These are phyloP conservation scores for Micoletzkya japonica DNA, from an alignment of 2,888 invertebrate genomes.

Conservation along the genomic window DNA sequence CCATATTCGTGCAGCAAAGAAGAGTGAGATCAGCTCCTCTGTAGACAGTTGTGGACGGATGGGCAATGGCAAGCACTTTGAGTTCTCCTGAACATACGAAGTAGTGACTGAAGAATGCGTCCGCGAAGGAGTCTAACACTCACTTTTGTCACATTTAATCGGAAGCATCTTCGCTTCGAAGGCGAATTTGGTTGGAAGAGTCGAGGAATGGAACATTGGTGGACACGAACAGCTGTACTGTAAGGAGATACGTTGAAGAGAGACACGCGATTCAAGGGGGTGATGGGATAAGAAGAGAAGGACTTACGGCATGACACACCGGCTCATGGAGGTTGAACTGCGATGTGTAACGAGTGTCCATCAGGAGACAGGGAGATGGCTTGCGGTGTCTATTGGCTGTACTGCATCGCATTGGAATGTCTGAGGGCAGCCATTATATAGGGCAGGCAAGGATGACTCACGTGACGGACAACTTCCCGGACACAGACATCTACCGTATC, in stretches of 20 bases:
- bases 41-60: constrained; percentile 52
- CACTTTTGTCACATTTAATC: constrained; percentile 59
- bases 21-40: constrained; percentile 55
- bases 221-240: constrained; percentile 58
- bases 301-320: constrained; percentile 24
- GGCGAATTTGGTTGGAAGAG: constrained; percentile 34
- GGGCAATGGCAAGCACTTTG: constrained; percentile 43
- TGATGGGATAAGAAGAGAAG: background rate
- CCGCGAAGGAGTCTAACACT: constrained; percentile 8
- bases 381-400: constrained; percentile 2
- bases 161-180: constrained; percentile 50
- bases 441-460: constrained; percentile 33
- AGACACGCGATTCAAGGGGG: background rate
- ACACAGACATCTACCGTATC: constrained; percentile 55
- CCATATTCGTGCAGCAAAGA: constrained; percentile 60
- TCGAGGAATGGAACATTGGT: constrained; percentile 54
- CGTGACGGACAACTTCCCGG: constrained; percentile 55
- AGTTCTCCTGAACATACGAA: constrained; percentile 48
- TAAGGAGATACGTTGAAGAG: constrained; percentile 26
- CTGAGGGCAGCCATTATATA: too few species aligned
- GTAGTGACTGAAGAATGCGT: background rate
- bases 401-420: constrained; percentile 23
- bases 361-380: constrained; percentile 23
- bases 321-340: constrained; percentile 18
- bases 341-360: constrained; percentile 26